Conservation (phyloP, 2,113 vertebrate species). For the Corapipo altera region DNA sequence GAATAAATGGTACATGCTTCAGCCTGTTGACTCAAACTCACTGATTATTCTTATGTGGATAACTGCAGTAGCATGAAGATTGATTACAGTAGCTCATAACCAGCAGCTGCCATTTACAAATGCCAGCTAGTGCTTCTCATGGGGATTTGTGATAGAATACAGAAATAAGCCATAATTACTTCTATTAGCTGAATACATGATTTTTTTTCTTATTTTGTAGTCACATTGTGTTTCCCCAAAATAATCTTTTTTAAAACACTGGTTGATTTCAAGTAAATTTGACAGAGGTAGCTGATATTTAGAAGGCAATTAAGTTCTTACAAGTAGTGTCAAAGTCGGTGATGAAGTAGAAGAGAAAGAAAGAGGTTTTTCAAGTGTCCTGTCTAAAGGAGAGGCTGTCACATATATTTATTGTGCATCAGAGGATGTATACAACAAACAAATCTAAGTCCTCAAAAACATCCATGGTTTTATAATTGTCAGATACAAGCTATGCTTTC, state of each 20-base stretch:
- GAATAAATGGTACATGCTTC: slow-evolving; percentile 4
- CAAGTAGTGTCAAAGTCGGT: neutral
- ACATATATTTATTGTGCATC: neutral
- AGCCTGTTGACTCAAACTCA: neutral
- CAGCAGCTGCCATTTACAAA: slow-evolving; percentile 59
- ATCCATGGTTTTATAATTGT: neutral
- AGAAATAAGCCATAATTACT: slow-evolving; percentile 18
- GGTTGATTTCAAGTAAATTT: neutral
- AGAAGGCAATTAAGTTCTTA: neutral
- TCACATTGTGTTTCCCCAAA: neutral
- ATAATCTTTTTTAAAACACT: neutral
- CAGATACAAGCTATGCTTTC: neutral
- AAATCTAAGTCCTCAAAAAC: neutral
- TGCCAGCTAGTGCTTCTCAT: neutral
- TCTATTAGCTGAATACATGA: neutral
- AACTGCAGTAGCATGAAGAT: slow-evolving; percentile 31
- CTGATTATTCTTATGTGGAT: slow-evolving; percentile 1
- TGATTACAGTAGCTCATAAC: slow-evolving; percentile 5
- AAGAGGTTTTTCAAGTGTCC: neutral
- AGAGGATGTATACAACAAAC: neutral
- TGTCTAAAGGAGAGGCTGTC: neutral
- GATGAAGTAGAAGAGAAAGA: neutral
- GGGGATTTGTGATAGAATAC: slow-evolving; percentile 33
- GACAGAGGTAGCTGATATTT: neutral
- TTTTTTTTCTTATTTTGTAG: neutral